Evolutionary conservation across 2,888 invertebrate genomes (phyloP), one percentile per base, ranked within the genome.

Genomic region (Toxonevra muliebris): DNA sequence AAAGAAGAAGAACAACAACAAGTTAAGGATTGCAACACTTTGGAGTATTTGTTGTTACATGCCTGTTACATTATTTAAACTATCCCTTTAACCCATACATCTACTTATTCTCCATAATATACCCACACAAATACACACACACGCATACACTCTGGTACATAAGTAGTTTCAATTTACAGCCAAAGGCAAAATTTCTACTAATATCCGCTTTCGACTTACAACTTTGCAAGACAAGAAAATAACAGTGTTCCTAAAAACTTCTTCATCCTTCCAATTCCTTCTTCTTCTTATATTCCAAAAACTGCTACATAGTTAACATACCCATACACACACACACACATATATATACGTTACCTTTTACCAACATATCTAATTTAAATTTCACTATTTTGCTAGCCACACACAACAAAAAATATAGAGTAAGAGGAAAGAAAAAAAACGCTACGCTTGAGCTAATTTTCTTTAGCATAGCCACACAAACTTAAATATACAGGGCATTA

Each of bases 121-220:
- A 10, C 20, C 9, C 15, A 45, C 55, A 43, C 43, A 7, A 1
- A 30, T 17, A 59, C 43, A 40, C 54, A n/a, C 13, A 45, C 17
- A 57, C 12, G n/a, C 59, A 41, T 59, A 12, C 43, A 20, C 45
- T 12, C 52, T 30, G 13, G 13, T 45, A n/a, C 53, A 13, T 40
- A 57, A 12, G 41, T 50, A 53, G 60, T 68, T 68, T 68, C 66
- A 68, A 70, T 66, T 68, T 63, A 64, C 63, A 8, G 61, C 62
- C 60, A 48, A 53, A 61, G 61, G 65, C 68, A 61, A 74, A 71
- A 77, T 76, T 76, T 76, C 76, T 72, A 73, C 77, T 78, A 79
- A 77, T 78, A 77, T 77, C 77, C 76, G 72, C 73, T 78, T 77
- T 76, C 77, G 75, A 77, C 13, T 57, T 57, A 76, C 77, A 77